phyloP scores from a whole-genome alignment of 2,888 invertebrate genomes.

The Andrena praecox region DNA sequence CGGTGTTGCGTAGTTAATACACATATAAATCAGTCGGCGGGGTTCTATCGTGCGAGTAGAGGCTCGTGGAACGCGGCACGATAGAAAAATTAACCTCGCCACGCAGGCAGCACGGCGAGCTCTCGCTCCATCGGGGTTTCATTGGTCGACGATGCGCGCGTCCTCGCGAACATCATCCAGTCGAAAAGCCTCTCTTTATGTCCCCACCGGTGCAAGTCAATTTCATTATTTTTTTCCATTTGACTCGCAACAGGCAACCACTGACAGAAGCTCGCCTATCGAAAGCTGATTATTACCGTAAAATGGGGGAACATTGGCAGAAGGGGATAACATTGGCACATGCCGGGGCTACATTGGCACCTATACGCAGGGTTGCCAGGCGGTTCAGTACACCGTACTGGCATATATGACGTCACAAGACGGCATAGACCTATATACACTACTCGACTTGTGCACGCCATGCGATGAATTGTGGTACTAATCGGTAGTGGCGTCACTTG shows the following conservation, averaged over 20 bases:
- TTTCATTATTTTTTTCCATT: neutral
- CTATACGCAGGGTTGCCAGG: no score
- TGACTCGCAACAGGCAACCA: neutral
- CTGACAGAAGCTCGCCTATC: neutral
- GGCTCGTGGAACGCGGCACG: neutral
- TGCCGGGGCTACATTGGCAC: no score
- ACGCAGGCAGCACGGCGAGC: neutral
- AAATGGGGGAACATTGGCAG: no score
- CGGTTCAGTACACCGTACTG: no score
- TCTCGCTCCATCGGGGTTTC: neutral
- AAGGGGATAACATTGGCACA: no score
- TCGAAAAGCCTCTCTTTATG: neutral
- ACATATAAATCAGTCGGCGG: constrained; percentile 42
- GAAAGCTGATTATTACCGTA: no score
- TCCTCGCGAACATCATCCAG: neutral
- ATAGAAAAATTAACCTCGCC: constrained; percentile 37
- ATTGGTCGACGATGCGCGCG: neutral
- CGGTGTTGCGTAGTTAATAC: constrained; percentile 50
- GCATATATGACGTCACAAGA: no score
- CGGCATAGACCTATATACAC: no score
- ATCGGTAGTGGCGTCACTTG: no score
- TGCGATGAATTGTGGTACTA: no score
- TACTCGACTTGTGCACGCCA: no score
- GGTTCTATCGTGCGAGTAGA: constrained; percentile 7
- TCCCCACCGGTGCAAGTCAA: constrained; percentile 1